A percentile compares a stretch with the other conserved stretches of the same genome.
Evolutionary conservation across 2,888 invertebrate species (phyloP).

Genomic region (Patella pellucida): DNA sequence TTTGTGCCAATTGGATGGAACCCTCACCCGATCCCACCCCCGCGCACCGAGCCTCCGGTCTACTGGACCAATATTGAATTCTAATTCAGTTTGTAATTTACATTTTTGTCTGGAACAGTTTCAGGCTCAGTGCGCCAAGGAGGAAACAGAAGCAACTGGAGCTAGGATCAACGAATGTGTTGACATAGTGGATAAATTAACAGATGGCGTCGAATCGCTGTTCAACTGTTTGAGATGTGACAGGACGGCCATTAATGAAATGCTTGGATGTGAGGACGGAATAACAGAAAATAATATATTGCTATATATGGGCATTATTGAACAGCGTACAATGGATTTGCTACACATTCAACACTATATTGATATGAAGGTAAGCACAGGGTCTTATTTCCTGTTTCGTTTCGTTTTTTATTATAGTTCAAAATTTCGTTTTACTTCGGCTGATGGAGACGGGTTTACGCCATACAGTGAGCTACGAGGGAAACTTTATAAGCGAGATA

Average conservation of each 20-base stretch:
- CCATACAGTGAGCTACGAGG: no score
- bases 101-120: conserved; percentile 30
- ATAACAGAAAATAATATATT: conserved; percentile 83
- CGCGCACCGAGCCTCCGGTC: background rate
- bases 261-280: conserved; percentile 74
- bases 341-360: conserved; percentile 69
- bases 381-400: no score
- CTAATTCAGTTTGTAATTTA: background rate
- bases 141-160: conserved; percentile 42
- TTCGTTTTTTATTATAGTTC: no score
- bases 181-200: conserved; percentile 64
- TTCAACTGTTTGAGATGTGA: conserved; percentile 79
- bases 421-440: no score
- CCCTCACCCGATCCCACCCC: no score
- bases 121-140: conserved; percentile 34
- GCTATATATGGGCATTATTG: conserved; percentile 84
- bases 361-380: conserved; percentile 49
- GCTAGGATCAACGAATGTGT: conserved; percentile 64
- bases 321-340: conserved; percentile 79
- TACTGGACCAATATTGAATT: background rate
- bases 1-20: no score
- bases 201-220: conserved; percentile 72
- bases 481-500: no score
- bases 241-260: conserved; percentile 70
- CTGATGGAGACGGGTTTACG: no score